Evolutionary conservation across 1,140 invertebrate species (phyloP).

Genomic region (Drosophila lini): DNA sequence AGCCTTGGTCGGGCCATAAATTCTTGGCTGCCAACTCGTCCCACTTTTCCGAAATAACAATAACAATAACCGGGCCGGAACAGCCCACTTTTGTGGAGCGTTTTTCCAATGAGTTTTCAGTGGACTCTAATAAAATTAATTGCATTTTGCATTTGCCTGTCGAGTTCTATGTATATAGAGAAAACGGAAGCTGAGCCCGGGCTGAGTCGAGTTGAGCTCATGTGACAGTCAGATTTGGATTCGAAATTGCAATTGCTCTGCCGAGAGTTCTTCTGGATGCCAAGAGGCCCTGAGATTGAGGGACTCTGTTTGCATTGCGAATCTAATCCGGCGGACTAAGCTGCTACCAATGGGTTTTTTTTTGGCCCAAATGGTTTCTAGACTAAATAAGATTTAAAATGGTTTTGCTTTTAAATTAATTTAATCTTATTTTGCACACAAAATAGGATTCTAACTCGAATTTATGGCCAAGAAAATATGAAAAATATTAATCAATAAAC

Average conservation of each 20-base stretch:
- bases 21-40: constrained; percentile 9
- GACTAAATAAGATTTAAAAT: neutral
- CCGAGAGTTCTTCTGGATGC: neutral
- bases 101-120: constrained; percentile 56
- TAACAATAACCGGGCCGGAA: neutral
- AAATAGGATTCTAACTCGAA: neutral
- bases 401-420: neutral
- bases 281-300: neutral
- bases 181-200: neutral
- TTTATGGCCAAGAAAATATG: neutral
- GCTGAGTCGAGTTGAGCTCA: constrained; percentile 33
- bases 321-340: constrained; percentile 37
- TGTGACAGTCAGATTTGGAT: constrained; percentile 43
- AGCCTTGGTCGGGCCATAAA: constrained; percentile 48
- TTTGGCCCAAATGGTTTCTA: constrained; percentile 13
- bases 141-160: constrained; percentile 60
- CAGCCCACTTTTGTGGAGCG: neutral
- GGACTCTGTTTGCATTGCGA: constrained; percentile 29
- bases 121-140: constrained; percentile 67
- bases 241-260: constrained; percentile 31
- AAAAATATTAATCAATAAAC: neutral
- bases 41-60: neutral
- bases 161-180: constrained; percentile 31
- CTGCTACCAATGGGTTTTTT: constrained; percentile 4
- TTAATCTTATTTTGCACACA: neutral